Conservation (phyloP, 2,888 invertebrate species). For the Apodemia zela region DNA sequence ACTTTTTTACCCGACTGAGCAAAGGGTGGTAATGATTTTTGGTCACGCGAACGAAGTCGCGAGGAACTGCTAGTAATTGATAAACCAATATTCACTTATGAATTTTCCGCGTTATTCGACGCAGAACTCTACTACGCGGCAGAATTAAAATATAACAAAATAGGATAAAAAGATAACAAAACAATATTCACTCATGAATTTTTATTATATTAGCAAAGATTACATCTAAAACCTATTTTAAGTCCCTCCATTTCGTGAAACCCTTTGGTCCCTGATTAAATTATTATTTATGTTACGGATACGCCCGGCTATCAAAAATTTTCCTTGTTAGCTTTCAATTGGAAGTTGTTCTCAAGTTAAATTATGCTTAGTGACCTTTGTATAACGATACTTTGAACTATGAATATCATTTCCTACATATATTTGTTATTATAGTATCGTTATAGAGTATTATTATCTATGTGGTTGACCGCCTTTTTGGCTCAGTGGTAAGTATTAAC, state of each 20-base stretch:
- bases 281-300: constrained; percentile 16
- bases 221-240: constrained; percentile 12
- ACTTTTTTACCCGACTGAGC: too few species aligned
- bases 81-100: too few species aligned
- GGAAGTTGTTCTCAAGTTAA: constrained; percentile 10
- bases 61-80: too few species aligned
- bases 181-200: not conserved
- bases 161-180: not conserved
- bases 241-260: constrained; percentile 6
- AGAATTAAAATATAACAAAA: not conserved
- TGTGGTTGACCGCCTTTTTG: too few species aligned
- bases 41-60: too few species aligned
- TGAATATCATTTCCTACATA: not conserved
- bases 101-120: too few species aligned
- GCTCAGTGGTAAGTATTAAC: too few species aligned
- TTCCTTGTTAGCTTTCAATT: constrained; percentile 16
- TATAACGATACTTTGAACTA: constrained; percentile 2
- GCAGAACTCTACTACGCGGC: too few species aligned
- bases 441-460: too few species aligned
- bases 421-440: not conserved
- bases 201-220: constrained; percentile 7
- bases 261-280: constrained; percentile 15
- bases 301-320: constrained; percentile 11
- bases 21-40: too few species aligned
- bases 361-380: constrained; percentile 14